Conservation (phyloP, 1,140 invertebrate species). For the Wasmannia auropunctata region DNA sequence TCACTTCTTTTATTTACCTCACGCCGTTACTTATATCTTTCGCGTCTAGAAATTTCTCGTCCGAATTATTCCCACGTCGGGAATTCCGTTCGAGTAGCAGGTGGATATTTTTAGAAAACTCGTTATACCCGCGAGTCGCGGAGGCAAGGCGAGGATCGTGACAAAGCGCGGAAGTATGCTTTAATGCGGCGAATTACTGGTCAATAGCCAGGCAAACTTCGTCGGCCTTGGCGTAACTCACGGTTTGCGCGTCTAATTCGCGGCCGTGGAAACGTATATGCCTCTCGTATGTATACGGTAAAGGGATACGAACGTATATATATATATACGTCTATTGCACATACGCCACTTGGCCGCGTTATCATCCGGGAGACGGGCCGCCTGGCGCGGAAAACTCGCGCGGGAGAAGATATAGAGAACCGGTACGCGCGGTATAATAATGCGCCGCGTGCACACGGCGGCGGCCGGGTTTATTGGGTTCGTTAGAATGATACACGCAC, state of each 20-base stretch:
- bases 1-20: no score
- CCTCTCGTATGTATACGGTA: neutral
- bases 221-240: neutral
- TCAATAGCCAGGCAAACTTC: neutral
- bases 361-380: neutral
- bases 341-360: neutral
- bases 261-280: conserved; percentile 34
- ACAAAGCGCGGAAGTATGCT: conserved; percentile 23
- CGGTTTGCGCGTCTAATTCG: conserved; percentile 14
- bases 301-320: neutral
- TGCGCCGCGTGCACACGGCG: neutral
- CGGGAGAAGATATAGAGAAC: conserved; percentile 5
- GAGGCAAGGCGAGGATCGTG: neutral
- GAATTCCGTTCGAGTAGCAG: neutral
- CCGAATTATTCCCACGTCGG: neutral
- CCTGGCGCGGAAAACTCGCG: neutral
- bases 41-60: neutral
- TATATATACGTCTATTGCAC: no score
- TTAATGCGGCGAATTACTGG: neutral
- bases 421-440: conserved; percentile 44
- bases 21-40: neutral
- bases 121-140: neutral
- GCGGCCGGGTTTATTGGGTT: conserved; percentile 17
- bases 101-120: conserved; percentile 5
- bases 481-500: conserved; percentile 56